A percentile compares a stretch with the other conserved stretches of the same genome.
Evolutionary conservation across 2,113 vertebrate species (phyloP).

Genomic region (Hyla sarda): DNA sequence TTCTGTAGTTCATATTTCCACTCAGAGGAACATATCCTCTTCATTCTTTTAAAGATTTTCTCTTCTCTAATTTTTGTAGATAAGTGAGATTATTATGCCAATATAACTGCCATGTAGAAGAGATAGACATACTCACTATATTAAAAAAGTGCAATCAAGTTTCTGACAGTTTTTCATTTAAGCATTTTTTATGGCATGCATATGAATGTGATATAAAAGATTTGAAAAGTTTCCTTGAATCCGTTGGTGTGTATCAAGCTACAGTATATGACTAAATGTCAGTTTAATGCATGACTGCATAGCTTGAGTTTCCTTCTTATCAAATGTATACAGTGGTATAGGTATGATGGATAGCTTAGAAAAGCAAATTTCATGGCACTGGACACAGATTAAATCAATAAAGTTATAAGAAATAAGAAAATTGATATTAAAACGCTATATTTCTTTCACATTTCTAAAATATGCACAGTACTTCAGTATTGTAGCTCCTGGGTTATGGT

Average conservation of each 20-base stretch:
- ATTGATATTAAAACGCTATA: slow-evolving; percentile 43
- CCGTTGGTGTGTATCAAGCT: slow-evolving; percentile 35
- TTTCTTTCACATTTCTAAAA: not conserved
- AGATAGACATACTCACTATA: not conserved
- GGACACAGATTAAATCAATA: slow-evolving; percentile 52
- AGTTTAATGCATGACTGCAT: slow-evolving; percentile 48
- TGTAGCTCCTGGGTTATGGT: not conserved
- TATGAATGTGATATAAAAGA: slow-evolving; percentile 7
- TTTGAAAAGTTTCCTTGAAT: slow-evolving; percentile 13
- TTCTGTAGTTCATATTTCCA: too few species aligned
- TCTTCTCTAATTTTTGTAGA: not conserved
- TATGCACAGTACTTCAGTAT: not conserved
- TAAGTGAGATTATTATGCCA: not conserved
- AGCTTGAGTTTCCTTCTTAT: slow-evolving; percentile 48
- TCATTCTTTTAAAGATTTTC: too few species aligned
- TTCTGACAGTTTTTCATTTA: not conserved
- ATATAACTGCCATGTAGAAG: not conserved
- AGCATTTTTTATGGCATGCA: not conserved
- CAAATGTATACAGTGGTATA: slow-evolving; percentile 44
- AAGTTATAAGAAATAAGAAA: slow-evolving; percentile 23
- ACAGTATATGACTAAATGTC: slow-evolving; percentile 47
- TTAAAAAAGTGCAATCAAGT: not conserved
- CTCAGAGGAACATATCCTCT: too few species aligned
- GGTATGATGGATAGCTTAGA: slow-evolving; percentile 54
- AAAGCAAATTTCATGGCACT: slow-evolving; percentile 58